Evolutionary conservation across 2,888 invertebrate genomes (phyloP), one percentile per base, ranked within the genome.

Genomic region (Parnassius mnemosyne): DNA sequence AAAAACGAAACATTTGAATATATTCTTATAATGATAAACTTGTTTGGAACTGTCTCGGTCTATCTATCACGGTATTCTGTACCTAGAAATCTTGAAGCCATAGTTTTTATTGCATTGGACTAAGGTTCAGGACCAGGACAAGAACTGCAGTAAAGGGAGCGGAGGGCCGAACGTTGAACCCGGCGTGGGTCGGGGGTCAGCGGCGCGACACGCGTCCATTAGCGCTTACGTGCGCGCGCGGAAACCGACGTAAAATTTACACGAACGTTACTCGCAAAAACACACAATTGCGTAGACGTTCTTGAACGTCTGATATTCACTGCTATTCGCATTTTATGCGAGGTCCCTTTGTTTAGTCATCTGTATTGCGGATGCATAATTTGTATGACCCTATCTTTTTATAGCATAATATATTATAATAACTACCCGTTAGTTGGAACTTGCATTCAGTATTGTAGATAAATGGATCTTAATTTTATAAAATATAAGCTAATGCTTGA

Each of bases 101-200:
- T 46, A 7, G 11, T 46, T 46, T 46, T 3, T 46, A 46, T 46
- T 46, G 34, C 46, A 46, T 46, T 46, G 9, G 7, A 13, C 9
- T 13, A 12, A 49, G 13, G 9, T 49, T 10, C 49, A 13, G 49
- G 49, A 13, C 10, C 12, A 12, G 11, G 49, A 13, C 13, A 13
- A 49, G 49, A 10, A 13, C 13, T 49, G 13, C 73, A 58, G 73
- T 42, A 55, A 59, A 69, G 77, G 71, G 75, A 71, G 72, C 66
- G 69, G 70, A 68, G 67, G 81, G 85, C 84, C 83, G 89, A 85
- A 71, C 91, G 73, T 83, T 85, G 89, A 90, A 84, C 90, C 78
- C 69, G 64, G 85, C 84, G 87, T 85, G 87, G 89, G 90, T 90
- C 91, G 88, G 78, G 88, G 91, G 91, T 90, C 89, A 89, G 80